Percentiles rank a stretch among this genome's conserved stretches.
Evolutionary conservation across 1,140 invertebrate genomes (phyloP).

Genomic region (Drosophila tropicalis): DNA sequence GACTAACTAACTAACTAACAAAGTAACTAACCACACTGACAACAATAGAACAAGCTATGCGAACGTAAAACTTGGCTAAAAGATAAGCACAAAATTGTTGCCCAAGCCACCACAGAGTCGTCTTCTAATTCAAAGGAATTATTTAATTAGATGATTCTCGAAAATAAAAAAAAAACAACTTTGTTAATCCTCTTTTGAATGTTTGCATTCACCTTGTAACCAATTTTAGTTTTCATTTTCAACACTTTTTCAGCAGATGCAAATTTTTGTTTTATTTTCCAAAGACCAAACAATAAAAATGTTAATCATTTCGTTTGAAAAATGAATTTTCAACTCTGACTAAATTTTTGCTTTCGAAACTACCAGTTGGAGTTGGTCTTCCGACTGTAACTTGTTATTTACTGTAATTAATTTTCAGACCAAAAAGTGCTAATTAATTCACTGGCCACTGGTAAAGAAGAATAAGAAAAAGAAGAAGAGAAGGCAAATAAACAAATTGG

Average conservation of each 20-base stretch:
- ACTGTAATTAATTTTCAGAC: constrained; percentile 74
- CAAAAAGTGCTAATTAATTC: constrained; percentile 75
- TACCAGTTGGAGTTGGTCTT: constrained; percentile 27
- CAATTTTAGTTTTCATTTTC: constrained; percentile 39
- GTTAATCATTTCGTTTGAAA: constrained; percentile 54
- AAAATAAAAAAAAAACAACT: background rate
- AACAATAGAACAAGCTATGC: constrained; percentile 6
- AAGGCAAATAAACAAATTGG: constrained; percentile 41
- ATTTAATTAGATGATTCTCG: constrained; percentile 6
- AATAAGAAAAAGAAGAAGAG: constrained; percentile 40
- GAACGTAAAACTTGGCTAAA: background rate
- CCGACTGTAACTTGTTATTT: constrained; percentile 78
- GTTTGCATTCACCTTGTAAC: constrained; percentile 35
- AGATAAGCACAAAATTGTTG: constrained; percentile 1
- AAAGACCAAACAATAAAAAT: constrained; percentile 37
- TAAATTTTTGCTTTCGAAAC: constrained; percentile 71
- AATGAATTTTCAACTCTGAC: constrained; percentile 43
- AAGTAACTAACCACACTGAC: background rate
- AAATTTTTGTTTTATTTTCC: constrained; percentile 18
- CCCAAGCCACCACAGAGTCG: background rate
- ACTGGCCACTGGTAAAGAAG: constrained; percentile 33
- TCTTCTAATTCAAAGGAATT: constrained; percentile 3
- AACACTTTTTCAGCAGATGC: constrained; percentile 43
- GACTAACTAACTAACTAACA: constrained; percentile 21
- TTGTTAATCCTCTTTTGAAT: background rate